Conservation (phyloP, 2,797 vertebrate genomes). For the Paramormyrops hopkinsi region DNA sequence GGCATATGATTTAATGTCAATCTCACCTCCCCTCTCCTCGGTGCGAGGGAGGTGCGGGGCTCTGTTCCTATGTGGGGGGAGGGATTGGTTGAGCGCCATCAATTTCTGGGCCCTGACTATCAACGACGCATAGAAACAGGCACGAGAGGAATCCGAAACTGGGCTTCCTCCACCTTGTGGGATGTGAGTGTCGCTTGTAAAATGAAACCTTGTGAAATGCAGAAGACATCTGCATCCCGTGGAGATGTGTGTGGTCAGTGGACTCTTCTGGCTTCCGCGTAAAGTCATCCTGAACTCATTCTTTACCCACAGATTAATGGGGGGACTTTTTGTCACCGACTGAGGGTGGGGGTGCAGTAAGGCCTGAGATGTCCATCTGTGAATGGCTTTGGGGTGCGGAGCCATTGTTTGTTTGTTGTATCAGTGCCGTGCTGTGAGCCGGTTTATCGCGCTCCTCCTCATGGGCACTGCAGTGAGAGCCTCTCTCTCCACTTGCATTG, state of each 20-base stretch:
- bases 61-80: neutral
- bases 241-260: neutral
- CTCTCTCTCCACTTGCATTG: neutral
- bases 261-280: neutral
- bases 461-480: neutral
- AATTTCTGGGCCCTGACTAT: neutral
- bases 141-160: neutral
- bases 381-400: neutral
- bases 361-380: neutral
- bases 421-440: neutral
- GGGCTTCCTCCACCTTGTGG: neutral
- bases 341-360: neutral
- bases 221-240: neutral
- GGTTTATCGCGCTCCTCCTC: neutral
- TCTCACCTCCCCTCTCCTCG: slow-evolving; percentile 53
- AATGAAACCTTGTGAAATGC: neutral
- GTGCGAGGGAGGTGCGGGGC: slow-evolving; percentile 26
- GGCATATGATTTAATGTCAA: slow-evolving; percentile 66
- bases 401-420: neutral
- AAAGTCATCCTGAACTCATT: neutral
- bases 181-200: neutral
- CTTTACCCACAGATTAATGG: neutral
- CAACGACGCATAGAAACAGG: neutral
- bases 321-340: neutral
- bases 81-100: neutral